Conservation (phyloP, 2,113 vertebrate genomes). For the Neolamprologus devosi region DNA sequence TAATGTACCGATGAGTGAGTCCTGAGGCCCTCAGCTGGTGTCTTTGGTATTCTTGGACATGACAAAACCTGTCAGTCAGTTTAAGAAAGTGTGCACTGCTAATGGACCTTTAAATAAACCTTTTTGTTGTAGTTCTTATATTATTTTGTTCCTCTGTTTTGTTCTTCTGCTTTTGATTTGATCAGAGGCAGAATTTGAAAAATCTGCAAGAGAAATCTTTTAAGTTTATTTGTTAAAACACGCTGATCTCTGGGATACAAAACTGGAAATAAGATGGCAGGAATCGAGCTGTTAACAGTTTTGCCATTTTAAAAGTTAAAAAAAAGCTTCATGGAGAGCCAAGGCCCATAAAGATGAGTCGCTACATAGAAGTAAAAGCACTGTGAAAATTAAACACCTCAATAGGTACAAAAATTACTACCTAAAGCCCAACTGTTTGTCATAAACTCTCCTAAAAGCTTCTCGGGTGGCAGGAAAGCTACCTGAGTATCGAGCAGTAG, state of each 20-base stretch:
- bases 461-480: fast-evolving
- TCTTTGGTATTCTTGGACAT: neutral
- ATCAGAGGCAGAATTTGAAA: neutral
- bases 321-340: neutral
- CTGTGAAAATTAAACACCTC: neutral
- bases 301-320: neutral
- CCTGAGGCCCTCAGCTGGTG: neutral
- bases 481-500: neutral
- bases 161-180: neutral
- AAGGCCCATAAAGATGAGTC: neutral
- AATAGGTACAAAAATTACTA: neutral
- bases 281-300: neutral
- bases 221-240: too few relatives aligned
- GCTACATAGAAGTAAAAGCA: fast-evolving
- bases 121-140: fast-evolving
- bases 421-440: neutral
- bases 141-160: neutral
- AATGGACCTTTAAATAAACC: neutral
- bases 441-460: neutral
- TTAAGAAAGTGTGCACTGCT: neutral
- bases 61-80: neutral
- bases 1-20: fast-evolving
- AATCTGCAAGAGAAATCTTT: neutral
- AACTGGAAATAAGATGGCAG: neutral
- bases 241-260: neutral